Conservation (phyloP, 2,797 vertebrate genomes). For the Bryconaethiops microstoma region DNA sequence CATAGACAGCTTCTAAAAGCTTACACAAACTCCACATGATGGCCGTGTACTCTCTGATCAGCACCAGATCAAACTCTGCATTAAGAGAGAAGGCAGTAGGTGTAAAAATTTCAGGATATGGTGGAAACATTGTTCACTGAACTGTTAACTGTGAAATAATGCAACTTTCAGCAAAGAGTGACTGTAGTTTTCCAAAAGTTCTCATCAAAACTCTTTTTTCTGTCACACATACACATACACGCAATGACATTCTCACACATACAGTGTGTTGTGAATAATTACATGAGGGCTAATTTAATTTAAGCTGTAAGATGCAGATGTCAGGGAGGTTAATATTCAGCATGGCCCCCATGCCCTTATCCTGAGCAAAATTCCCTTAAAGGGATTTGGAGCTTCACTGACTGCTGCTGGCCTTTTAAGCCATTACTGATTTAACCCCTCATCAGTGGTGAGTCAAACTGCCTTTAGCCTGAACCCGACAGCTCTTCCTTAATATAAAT, state of each 20-base stretch:
- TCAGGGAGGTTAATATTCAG: constrained; percentile 79
- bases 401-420: constrained; percentile 38
- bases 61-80: no score
- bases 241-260: not conserved
- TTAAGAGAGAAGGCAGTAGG: no score
- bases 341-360: constrained; percentile 72
- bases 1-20: no score
- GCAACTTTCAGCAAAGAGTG: not conserved
- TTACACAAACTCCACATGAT: no score
- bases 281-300: constrained; percentile 73
- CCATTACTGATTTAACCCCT: constrained; percentile 41
- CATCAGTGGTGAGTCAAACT: constrained; percentile 27
- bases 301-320: constrained; percentile 71
- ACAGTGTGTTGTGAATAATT: constrained; percentile 27
- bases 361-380: constrained; percentile 55
- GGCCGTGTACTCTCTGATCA: no score
- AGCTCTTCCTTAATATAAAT: constrained; percentile 39
- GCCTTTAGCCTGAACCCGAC: constrained; percentile 17
- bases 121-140: not conserved
- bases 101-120: not conserved
- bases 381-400: constrained; percentile 47
- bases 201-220: constrained; percentile 54
- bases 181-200: not conserved
- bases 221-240: not conserved
- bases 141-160: not conserved